Conservation (phyloP, 2,113 vertebrate genomes). For the Callopanchax toddi region DNA sequence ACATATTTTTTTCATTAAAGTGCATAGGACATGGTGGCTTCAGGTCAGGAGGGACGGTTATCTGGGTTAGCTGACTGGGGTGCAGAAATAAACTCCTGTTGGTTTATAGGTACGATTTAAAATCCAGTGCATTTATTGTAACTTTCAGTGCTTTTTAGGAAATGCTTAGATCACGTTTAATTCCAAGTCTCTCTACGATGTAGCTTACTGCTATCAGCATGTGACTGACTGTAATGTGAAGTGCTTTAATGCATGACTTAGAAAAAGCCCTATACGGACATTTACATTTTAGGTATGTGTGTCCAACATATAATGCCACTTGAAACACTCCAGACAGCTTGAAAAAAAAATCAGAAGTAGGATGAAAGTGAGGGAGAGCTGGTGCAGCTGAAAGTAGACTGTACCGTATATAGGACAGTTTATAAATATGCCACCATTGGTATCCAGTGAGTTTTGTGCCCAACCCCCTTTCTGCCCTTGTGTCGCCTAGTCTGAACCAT, state of each 20-base stretch:
- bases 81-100: not conserved
- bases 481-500: slow-evolving; percentile 41
- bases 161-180: not conserved
- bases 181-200: not conserved
- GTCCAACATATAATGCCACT: not conserved
- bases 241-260: no score
- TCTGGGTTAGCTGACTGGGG: not conserved
- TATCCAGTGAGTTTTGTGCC: slow-evolving; percentile 59
- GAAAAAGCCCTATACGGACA: no score
- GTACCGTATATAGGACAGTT: slow-evolving; percentile 81
- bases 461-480: slow-evolving; percentile 60
- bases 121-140: not conserved
- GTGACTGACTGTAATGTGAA: no score
- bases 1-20: no score
- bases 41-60: not conserved
- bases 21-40: no score
- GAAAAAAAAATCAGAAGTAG: slow-evolving; percentile 70
- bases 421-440: slow-evolving; percentile 79
- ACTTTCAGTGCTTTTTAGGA: no score
- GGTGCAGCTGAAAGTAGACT: slow-evolving; percentile 54
- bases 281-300: not conserved
- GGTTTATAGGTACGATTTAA: not conserved
- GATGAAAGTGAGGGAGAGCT: slow-evolving; percentile 65
- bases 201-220: no score
- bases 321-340: slow-evolving; percentile 12